Conservation (phyloP, 53 echinoderm and acorn worm species). For the Arbacia lixula region DNA sequence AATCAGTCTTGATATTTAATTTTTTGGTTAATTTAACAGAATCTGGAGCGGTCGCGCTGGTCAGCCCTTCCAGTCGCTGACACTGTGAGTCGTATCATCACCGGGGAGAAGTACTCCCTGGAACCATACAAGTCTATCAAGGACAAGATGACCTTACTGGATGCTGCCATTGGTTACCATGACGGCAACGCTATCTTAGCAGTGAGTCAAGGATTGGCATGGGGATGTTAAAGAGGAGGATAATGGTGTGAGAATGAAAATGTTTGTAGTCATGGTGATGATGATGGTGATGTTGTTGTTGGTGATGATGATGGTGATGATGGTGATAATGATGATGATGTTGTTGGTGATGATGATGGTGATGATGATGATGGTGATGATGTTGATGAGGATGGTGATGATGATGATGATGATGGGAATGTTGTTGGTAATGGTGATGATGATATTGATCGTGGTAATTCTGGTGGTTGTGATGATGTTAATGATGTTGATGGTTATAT, state of each 20-base stretch:
- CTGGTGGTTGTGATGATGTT: not conserved
- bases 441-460: not conserved
- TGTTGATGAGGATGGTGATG: not conserved
- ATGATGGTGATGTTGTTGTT: not conserved
- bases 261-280: not conserved
- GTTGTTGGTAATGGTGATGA: not conserved
- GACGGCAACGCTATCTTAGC: slow-evolving; percentile 95
- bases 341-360: too few species aligned
- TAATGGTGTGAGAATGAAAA: not conserved
- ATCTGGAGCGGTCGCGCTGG: slow-evolving; percentile 73
- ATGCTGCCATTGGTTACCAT: slow-evolving; percentile 88
- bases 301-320: not conserved
- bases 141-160: slow-evolving; percentile 84
- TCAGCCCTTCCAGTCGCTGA: slow-evolving; percentile 75
- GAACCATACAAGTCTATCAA: slow-evolving; percentile 87
- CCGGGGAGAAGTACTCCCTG: slow-evolving; percentile 83
- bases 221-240: not conserved
- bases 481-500: not conserved
- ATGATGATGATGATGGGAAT: not conserved
- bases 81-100: slow-evolving; percentile 78
- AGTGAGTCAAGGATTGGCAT: slow-evolving; percentile 53
- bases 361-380: not conserved
- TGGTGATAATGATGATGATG: too few species aligned
- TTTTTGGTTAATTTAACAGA: too few species aligned
- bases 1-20: too few species aligned